Evolutionary conservation across 2,113 vertebrate species (phyloP).

Genomic region (Syngnathoides biaculeatus): DNA sequence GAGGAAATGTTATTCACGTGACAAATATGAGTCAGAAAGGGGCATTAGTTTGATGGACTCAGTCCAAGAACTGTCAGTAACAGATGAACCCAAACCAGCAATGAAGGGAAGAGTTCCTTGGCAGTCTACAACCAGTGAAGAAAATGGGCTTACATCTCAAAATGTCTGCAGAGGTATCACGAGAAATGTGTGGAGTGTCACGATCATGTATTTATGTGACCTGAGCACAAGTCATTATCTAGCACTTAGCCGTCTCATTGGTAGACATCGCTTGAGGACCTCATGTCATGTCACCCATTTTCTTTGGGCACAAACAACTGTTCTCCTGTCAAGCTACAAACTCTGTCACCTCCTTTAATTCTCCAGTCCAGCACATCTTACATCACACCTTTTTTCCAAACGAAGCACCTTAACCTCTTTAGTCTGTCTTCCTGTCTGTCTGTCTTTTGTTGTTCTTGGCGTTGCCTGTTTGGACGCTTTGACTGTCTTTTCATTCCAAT

Average conservation of each 20-base stretch:
- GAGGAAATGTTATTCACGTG: neutral
- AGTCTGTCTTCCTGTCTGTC: neutral
- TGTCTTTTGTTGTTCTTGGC: constrained; percentile 15
- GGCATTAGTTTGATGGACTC: neutral
- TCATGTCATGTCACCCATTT: constrained; percentile 52
- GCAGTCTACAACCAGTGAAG: constrained; percentile 4
- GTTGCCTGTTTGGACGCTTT: constrained; percentile 20
- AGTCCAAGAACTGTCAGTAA: constrained; percentile 44
- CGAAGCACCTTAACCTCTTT: constrained; percentile 1
- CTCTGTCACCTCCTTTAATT: constrained; percentile 12
- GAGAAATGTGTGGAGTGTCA: constrained; percentile 26
- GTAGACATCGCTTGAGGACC: neutral
- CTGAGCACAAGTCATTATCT: constrained; percentile 36
- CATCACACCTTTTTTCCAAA: neutral
- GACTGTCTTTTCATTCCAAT: constrained; percentile 45
- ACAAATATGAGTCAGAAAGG: neutral
- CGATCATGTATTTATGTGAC: constrained; percentile 40
- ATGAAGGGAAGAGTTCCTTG: neutral
- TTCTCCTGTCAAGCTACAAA: constrained; percentile 10
- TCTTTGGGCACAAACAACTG: constrained; percentile 36
- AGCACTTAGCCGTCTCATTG: constrained; percentile 7
- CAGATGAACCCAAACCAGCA: constrained; percentile 35
- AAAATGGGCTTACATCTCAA: constrained; percentile 21
- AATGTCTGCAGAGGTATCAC: constrained; percentile 48
- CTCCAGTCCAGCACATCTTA: neutral